Conservation (phyloP, 2,797 vertebrate species). For the Podarcis lilfordi region DNA sequence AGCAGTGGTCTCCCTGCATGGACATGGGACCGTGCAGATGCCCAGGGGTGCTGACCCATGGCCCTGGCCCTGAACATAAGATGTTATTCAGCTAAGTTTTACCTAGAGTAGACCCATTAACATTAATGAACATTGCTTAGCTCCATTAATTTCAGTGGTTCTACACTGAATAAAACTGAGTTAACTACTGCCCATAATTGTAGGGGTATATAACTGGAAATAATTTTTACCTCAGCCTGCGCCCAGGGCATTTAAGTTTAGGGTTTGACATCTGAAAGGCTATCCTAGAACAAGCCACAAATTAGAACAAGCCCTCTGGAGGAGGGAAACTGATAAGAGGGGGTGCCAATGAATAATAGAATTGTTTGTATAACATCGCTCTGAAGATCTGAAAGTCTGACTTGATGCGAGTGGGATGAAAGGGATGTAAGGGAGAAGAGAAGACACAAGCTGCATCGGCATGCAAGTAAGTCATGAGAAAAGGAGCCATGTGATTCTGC, state of each 20-base stretch:
- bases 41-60: background rate
- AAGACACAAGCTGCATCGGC: background rate
- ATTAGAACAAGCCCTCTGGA: background rate
- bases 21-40: background rate
- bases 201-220: background rate
- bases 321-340: background rate
- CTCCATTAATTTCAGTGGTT: too few species aligned
- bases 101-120: too few species aligned
- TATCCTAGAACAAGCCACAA: background rate
- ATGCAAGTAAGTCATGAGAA: slow-evolving; percentile 15
- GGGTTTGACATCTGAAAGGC: background rate
- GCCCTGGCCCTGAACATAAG: background rate
- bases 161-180: too few species aligned
- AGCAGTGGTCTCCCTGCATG: background rate
- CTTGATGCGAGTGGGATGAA: slow-evolving; percentile 1
- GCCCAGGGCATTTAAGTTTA: background rate
- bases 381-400: slow-evolving; percentile 16
- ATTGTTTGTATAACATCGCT: slow-evolving; percentile 13
- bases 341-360: background rate
- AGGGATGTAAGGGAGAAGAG: background rate
- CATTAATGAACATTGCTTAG: too few species aligned
- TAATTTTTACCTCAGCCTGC: background rate
- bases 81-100: too few species aligned
- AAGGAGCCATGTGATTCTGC: background rate
- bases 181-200: background rate